Base-by-base conservation (phyloP, 2,797 vertebrate species). In the Pipistrellus pygmaeus region DNA sequence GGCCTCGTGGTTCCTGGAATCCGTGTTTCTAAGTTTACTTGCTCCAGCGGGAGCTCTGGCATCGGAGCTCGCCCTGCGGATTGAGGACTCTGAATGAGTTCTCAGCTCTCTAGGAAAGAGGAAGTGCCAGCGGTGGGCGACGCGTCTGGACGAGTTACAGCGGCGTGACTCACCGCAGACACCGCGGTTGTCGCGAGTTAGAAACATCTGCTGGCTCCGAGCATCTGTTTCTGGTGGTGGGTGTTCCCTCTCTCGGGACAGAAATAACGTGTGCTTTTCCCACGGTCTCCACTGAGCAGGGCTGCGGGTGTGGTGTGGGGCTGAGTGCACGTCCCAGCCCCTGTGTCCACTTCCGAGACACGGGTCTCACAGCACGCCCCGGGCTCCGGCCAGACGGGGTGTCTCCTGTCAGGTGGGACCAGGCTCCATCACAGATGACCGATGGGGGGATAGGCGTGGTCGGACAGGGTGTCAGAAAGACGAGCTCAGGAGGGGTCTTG, bases 101-200 rank as follows among this genome's bases (percentile, higher is more conserved):
- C 44, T 44, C 44, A 44, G 44, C 57, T 62, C 60, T 62, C 60
- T 3, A 62, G 90, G 76, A 57, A 94, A 57, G 84, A 89, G 87
- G 93, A 96, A 96, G 78, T 64, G 82, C 46, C 48, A 72, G 23
- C 48, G 0, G 0, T n/a, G 4, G 66, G 57, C 32, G 57, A 23
- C 10, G 72, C 62, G 68, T 95, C 91, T 78, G 93, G 92, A 96
- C 90, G 90, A 90, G 93, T 55, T 48, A 69, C n/a, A 60, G 84
- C 68, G 60, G 80, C 46, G 10, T 89, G 89, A 88, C 73, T 91
- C 72, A 32, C 48, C 4, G 15, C 82, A 92, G 93, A 62, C 27
- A 3, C 90, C 46, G 20, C 51, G 80, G 71, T 76, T 62, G 68
- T 60, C 62, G 1, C 23, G 60, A 8, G 18, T 66, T 80, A 75